Evolutionary conservation across 2,113 vertebrate species (phyloP).

Genomic region (Paradoxurus hermaphroditus): DNA sequence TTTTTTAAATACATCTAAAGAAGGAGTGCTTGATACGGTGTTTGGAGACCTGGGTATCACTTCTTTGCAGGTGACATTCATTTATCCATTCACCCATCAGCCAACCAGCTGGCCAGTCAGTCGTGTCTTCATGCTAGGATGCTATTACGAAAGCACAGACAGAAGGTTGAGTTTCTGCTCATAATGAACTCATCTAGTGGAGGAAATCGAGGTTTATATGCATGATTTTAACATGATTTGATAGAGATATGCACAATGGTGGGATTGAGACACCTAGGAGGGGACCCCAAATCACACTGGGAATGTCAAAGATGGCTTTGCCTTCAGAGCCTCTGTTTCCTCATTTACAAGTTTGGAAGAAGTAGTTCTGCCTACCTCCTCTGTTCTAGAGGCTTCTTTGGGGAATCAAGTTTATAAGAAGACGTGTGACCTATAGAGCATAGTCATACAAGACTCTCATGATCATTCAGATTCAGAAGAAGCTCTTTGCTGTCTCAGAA

Average conservation of each 20-base stretch:
- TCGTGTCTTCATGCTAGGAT: background rate
- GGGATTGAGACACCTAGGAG: background rate
- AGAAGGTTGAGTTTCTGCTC: background rate
- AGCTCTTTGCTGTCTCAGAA: background rate
- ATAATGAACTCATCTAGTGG: background rate
- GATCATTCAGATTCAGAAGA: background rate
- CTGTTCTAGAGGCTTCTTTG: background rate
- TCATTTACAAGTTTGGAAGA: background rate
- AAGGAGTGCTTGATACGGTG: background rate
- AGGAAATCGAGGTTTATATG: background rate
- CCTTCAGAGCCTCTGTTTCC: background rate
- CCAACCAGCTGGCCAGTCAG: too few species aligned
- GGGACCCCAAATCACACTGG: background rate
- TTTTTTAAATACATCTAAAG: background rate
- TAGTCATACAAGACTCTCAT: background rate
- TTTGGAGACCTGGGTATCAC: background rate
- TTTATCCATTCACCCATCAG: background rate
- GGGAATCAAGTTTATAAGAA: background rate
- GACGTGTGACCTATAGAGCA: too few species aligned
- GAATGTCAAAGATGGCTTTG: background rate
- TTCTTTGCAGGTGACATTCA: background rate
- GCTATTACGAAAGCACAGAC: background rate
- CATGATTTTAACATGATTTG: background rate
- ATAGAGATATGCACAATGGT: background rate
- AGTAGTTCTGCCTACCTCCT: background rate